Evolutionary conservation across 2,113 vertebrate species (phyloP).

Genomic region (Plecturocebus donacophilus): DNA sequence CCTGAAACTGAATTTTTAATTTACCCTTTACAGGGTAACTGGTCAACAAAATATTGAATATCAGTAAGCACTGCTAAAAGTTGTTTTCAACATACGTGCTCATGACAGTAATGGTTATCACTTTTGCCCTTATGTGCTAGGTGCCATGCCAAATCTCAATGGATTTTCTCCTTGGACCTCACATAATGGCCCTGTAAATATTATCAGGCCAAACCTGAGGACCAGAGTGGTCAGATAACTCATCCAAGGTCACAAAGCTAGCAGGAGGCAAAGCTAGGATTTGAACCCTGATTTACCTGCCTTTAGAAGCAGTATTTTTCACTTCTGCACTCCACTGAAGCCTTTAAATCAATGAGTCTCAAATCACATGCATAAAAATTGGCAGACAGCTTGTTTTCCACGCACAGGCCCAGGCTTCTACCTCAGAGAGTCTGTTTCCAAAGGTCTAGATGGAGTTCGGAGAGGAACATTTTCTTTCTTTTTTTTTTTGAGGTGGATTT

Average conservation of each 20-base stretch:
- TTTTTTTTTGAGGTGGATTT: too few species aligned
- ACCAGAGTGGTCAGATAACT: not conserved
- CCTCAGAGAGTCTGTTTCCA: not conserved
- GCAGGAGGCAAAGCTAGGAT: not conserved
- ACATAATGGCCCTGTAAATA: not conserved
- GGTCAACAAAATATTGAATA: constrained; percentile 22
- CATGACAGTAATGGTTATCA: not conserved
- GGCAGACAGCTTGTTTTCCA: not conserved
- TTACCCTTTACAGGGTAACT: not conserved
- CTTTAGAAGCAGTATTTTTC: not conserved
- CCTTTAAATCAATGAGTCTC: not conserved
- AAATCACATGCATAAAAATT: not conserved
- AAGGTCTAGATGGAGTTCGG: not conserved
- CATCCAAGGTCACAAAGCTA: constrained; percentile 7
- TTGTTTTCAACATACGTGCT: not conserved
- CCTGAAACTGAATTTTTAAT: not conserved
- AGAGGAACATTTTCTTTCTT: constrained; percentile 9
- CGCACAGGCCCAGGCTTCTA: not conserved
- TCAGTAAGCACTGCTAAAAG: not conserved
- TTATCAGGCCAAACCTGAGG: not conserved
- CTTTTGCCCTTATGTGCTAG: not conserved
- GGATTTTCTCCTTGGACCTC: not conserved
- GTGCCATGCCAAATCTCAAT: not conserved
- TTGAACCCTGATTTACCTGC: not conserved
- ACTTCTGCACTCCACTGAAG: not conserved